phyloP scores from a whole-genome alignment of 2,797 vertebrate species.

The Bradypodion ventrale region DNA sequence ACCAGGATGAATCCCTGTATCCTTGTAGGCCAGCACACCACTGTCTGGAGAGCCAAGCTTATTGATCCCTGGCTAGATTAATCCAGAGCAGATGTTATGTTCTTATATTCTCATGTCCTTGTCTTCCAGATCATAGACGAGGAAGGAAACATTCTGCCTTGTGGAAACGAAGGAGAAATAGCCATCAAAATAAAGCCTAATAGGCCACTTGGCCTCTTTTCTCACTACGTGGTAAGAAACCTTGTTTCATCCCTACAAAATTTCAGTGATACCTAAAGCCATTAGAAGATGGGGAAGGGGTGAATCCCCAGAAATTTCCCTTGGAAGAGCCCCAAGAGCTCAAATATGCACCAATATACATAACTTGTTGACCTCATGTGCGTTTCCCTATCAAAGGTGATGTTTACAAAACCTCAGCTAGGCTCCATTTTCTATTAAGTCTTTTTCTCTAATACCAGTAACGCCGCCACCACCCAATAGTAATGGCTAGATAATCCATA shows the following conservation, averaged over 20 bases:
- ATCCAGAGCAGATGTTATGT: not conserved
- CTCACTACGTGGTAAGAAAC: constrained; percentile 77
- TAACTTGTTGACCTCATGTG: not conserved
- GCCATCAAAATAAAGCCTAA: constrained; percentile 79
- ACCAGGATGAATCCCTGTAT: too few species aligned
- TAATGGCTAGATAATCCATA: too few species aligned
- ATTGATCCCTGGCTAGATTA: too few species aligned
- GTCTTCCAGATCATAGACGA: constrained; percentile 80
- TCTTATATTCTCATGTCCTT: constrained; percentile 8
- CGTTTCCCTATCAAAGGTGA: too few species aligned
- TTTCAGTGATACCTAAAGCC: not conserved
- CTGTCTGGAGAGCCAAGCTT: too few species aligned
- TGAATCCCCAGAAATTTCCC: not conserved
- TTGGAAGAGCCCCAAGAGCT: not conserved
- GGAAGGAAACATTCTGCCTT: constrained; percentile 72
- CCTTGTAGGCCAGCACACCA: too few species aligned
- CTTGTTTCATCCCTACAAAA: not conserved
- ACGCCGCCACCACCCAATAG: too few species aligned
- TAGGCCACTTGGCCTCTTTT: constrained; percentile 80
- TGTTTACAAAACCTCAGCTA: too few species aligned
- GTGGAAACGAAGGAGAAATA: constrained; percentile 79
- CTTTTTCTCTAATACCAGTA: too few species aligned
- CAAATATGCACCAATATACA: not conserved
- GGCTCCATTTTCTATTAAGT: too few species aligned
- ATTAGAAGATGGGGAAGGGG: too few species aligned